Evolutionary conservation across 2,113 vertebrate species (phyloP), one percentile per base, ranked within the genome.

Genomic region (Tylochromis polylepis): DNA sequence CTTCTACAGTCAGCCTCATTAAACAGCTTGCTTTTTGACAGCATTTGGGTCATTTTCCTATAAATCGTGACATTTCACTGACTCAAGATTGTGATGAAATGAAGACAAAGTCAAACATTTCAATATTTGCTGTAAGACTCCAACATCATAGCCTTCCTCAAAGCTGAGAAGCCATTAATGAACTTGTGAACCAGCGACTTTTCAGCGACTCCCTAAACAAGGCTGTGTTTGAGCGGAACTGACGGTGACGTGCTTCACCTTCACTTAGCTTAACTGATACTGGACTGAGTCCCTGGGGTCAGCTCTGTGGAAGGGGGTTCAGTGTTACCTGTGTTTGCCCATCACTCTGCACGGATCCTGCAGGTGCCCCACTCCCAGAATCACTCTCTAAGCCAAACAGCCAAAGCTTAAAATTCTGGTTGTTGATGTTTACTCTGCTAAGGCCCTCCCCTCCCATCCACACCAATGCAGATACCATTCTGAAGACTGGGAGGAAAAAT

Each of bases 221-320:
- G 85, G 79, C 60, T 1, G 51, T 87, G 84, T 93, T 95, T 94
- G 86, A 95, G 88, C 72, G 85, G 93, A 95, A 95, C 89, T 89
- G 89, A 80, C n/a, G 49, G 51, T 92, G 94, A 95, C 89, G 90
- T 86, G 88, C 91, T 93, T 96, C 94, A 93, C 91, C 93, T 94
- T 93, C 93, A 94, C 91, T 96, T 95, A 96, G 90, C 88, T 83
- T 93, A 91, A 95, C 90, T 84, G 93, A 95, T 94, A 95, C 95
- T 94, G 91, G 86, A 91, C 88, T 62, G 89, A 88, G 87, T 94
- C 94, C 93, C 94, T 12, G 59, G 90, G 90, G 94, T 84, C 87
- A 3, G 5, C 46, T 20, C 85, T 15, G 85, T 92, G 92, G 90
- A 91, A 87, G 86, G 93, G 83, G 90, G 82, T 87, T 84, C 93